Evolutionary conservation across 2,888 invertebrate species (phyloP).

Genomic region (Chloromyia formosa): DNA sequence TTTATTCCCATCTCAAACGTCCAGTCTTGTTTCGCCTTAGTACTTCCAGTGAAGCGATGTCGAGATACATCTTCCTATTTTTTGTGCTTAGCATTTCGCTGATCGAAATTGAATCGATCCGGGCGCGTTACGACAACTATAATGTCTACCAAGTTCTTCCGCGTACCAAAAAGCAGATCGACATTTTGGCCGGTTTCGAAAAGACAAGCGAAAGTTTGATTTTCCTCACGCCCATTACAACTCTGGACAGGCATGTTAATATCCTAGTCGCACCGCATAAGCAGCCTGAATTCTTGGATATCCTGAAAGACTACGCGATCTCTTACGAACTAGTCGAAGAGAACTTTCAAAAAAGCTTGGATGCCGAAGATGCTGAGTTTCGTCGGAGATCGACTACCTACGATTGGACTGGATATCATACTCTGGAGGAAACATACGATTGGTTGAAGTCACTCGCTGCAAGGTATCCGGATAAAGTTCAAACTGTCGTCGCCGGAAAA

Average conservation of each 20-base stretch:
- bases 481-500: slow-evolving; percentile 66
- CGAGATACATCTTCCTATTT: background rate
- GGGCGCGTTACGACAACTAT: slow-evolving; percentile 59
- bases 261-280: slow-evolving; percentile 46
- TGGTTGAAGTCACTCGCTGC: slow-evolving; percentile 67
- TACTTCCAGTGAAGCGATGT: slow-evolving; percentile 22
- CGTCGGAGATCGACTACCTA: slow-evolving; percentile 27
- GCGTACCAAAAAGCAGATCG: slow-evolving; percentile 57
- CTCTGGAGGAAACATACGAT: slow-evolving; percentile 65
- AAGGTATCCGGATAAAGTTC: slow-evolving; percentile 64
- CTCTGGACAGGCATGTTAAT: slow-evolving; percentile 15
- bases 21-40: background rate
- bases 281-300: slow-evolving; percentile 40
- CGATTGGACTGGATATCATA: slow-evolving; percentile 58
- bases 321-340: slow-evolving; percentile 36
- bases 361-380: slow-evolving; percentile 25
- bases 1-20: background rate
- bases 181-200: slow-evolving; percentile 55
- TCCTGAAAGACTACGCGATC: slow-evolving; percentile 37
- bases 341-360: slow-evolving; percentile 41
- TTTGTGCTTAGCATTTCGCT: background rate
- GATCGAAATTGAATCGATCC: slow-evolving; percentile 56
- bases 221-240: slow-evolving; percentile 28
- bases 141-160: slow-evolving; percentile 61
- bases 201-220: slow-evolving; percentile 46